Evolutionary conservation across 2,888 invertebrate genomes (phyloP).

Genomic region (Noctua janthe): DNA sequence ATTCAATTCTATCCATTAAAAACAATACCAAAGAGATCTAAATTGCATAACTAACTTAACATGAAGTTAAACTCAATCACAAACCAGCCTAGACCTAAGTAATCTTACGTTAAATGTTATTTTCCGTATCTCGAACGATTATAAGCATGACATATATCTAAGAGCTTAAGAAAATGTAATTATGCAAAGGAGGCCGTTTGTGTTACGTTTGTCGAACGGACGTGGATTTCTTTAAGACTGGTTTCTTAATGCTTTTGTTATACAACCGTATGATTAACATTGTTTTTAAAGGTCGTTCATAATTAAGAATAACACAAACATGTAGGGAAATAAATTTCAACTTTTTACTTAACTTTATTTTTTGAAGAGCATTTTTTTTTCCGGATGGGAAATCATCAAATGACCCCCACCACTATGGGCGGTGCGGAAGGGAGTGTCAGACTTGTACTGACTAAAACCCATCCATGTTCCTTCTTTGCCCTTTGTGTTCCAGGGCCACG

Average conservation of each 20-base stretch:
- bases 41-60: constrained; percentile 14
- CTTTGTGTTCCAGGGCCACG: too few relatives aligned
- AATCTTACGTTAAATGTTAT: constrained; percentile 35
- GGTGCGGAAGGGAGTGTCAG: too few relatives aligned
- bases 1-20: background rate
- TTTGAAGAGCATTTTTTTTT: too few relatives aligned
- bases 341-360: too few relatives aligned
- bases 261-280: constrained; percentile 2
- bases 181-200: constrained; percentile 41
- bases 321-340: background rate
- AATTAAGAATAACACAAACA: background rate
- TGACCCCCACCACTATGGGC: too few relatives aligned
- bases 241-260: constrained; percentile 40
- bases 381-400: too few relatives aligned
- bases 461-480: too few relatives aligned
- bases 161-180: constrained; percentile 55
- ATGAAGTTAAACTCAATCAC: background rate
- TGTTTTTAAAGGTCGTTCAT: constrained; percentile 10
- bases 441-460: too few relatives aligned
- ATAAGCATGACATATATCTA: constrained; percentile 30
- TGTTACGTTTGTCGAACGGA: constrained; percentile 38
- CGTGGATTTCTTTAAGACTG: constrained; percentile 48
- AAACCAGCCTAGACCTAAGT: constrained; percentile 29
- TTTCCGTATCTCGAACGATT: constrained; percentile 52
- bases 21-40: background rate